A percentile compares a stretch with the other conserved stretches of the same genome.
Conservation (phyloP, 1,140 invertebrate species). For the Drosophila pachea region DNA sequence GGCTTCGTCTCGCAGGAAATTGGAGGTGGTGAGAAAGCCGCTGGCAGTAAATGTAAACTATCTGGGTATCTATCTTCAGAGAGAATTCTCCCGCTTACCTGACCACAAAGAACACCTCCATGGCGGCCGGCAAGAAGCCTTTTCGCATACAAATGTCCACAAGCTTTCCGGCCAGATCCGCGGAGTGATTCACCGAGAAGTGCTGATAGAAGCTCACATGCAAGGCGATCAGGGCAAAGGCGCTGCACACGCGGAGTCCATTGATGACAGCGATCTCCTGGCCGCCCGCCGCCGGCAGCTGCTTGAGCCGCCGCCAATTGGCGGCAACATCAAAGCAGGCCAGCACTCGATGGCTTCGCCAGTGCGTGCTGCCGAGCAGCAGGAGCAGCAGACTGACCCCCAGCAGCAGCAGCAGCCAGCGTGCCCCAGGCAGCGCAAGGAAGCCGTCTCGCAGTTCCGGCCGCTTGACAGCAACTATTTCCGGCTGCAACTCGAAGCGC, state of each 20-base stretch:
- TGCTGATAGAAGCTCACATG: conserved; percentile 44
- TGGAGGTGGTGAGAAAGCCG: conserved; percentile 48
- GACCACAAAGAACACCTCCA: conserved; percentile 55
- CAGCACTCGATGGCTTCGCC: conserved; percentile 3
- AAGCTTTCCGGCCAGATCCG: conserved; percentile 3
- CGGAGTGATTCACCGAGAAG: conserved; percentile 27
- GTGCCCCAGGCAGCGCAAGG: conserved; percentile 3
- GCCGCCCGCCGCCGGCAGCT: not conserved
- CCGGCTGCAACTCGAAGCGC: conserved; percentile 25
- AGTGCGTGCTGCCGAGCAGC: not conserved
- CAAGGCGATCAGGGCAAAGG: conserved; percentile 26
- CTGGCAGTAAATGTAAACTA: conserved; percentile 5
- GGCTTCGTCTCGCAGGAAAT: conserved; percentile 38
- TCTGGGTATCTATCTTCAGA: too few species aligned
- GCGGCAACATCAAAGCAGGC: conserved; percentile 38
- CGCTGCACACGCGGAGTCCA: conserved; percentile 41
- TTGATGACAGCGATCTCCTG: conserved; percentile 50
- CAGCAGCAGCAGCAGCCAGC: not conserved
- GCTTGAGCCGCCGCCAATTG: conserved; percentile 43
- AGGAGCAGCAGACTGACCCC: conserved; percentile 1
- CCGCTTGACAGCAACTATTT: conserved; percentile 35
- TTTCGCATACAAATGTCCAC: conserved; percentile 14
- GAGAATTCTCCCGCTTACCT: conserved; percentile 23
- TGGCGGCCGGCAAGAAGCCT: conserved; percentile 21
- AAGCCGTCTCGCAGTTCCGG: conserved; percentile 16